Base-by-base conservation (phyloP, 2,888 invertebrate species). In the Teinopalpus imperialis region DNA sequence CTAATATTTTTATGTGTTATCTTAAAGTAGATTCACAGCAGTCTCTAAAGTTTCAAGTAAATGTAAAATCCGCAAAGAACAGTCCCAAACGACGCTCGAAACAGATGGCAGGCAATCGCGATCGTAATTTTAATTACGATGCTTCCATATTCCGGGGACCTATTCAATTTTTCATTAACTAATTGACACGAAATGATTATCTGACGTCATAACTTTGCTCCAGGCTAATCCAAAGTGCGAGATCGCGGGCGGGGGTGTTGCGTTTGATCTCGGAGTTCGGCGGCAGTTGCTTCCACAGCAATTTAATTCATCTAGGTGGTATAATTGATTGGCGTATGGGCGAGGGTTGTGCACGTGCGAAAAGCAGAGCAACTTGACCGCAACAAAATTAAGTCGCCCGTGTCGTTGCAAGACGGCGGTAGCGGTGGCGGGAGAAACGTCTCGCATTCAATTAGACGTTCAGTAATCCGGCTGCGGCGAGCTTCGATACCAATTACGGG, bases 371-470 rank as follows among this genome's bases (percentile, higher is more conserved):
- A 74, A 78, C 74, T 81, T 81, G 86, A 85, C 86, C 86, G 80
- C 79, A 76, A 71, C 75, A 73, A 72, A 79, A 81, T 76, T 69
- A 77, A 77, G 72, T 76, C 73, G 70, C 57, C 61, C 59, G 59
- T 59, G 69, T 61, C 67, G 62, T 59, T 55, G 56, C 53, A 64
- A 61, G 69, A 66, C 67, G 64, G 53, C 49, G 43, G 59, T 60
- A 60, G 66, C 67, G 64, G 53, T 49, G 43, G 59, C 61, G 61
- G 66, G 71, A 21, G 65, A 63, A 75, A 60, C 78, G 79, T 78
- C 83, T 85, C 83, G 85, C 83, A 88, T 87, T 87, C 87, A 88
- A 88, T 88, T 88, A 88, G 86, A 86, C 77, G 87, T 76, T 80
- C 78, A 80, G 83, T 88, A 88, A 88, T 88, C 87, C 87, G 72